Evolutionary conservation across 2,113 vertebrate species (phyloP).

Genomic region (Pipa parva): DNA sequence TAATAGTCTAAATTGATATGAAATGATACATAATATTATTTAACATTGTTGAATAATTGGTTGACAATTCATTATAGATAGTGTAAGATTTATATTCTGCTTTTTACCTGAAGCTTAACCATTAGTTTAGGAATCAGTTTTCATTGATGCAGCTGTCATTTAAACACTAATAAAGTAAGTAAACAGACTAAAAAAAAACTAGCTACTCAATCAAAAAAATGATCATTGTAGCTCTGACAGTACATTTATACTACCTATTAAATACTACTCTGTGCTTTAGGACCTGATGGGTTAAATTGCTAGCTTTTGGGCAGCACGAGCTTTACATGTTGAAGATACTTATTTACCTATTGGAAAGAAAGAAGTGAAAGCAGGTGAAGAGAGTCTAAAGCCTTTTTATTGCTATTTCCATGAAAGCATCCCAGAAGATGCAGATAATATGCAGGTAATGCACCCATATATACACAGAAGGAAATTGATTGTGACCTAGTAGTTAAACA

Average conservation of each 20-base stretch:
- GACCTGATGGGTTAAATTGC: not conserved
- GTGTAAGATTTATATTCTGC: not conserved
- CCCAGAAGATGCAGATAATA: conserved; percentile 2
- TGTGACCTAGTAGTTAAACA: not conserved
- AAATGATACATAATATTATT: too few relatives aligned
- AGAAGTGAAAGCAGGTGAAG: not conserved
- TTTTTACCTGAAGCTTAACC: too few relatives aligned
- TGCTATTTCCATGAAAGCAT: not conserved
- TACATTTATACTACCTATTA: not conserved
- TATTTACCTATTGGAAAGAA: not conserved
- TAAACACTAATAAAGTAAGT: not conserved
- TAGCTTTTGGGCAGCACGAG: not conserved
- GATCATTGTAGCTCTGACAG: not conserved
- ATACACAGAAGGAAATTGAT: not conserved
- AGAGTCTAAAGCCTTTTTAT: not conserved
- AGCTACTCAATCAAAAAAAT: not conserved
- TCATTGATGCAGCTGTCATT: not conserved
- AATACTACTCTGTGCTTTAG: not conserved
- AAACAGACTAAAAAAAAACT: not conserved
- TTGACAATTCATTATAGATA: too few relatives aligned
- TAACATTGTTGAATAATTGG: too few relatives aligned
- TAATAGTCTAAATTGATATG: too few relatives aligned
- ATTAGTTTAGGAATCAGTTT: not conserved
- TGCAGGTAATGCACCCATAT: not conserved
- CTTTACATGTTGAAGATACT: conserved; percentile 1